Percentiles rank a stretch among this genome's conserved stretches.
These are phyloP conservation scores for Ptilodon capucinus DNA, from an alignment of 2,888 invertebrate genomes.

Conservation along the genomic window DNA sequence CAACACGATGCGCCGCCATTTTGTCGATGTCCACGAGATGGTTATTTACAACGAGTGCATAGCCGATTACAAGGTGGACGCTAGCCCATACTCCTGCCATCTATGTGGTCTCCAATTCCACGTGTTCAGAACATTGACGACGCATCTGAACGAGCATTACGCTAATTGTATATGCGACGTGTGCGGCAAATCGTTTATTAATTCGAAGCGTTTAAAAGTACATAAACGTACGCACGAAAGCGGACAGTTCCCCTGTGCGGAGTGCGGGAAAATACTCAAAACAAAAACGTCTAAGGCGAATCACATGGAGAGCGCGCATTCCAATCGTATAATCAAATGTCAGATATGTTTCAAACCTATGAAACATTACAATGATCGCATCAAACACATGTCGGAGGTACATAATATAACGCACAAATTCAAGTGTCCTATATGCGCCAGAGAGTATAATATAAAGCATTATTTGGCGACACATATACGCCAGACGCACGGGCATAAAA, in stretches of 20 bases:
- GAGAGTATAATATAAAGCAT: constrained; percentile 69
- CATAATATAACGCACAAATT: constrained; percentile 69
- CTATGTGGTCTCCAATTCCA: constrained; percentile 62
- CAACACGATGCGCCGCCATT: constrained; percentile 53
- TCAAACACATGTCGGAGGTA: constrained; percentile 70
- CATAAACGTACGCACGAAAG: constrained; percentile 75
- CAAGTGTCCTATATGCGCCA: constrained; percentile 58
- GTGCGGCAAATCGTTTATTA: constrained; percentile 77
- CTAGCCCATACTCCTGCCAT: constrained; percentile 62
- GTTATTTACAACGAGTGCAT: constrained; percentile 67
- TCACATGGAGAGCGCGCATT: constrained; percentile 66
- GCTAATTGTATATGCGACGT: constrained; percentile 76
- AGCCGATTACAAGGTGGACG: constrained; percentile 66
- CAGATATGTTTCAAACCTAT: constrained; percentile 68
- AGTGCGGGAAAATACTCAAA: constrained; percentile 64
- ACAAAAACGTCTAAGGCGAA: constrained; percentile 63
- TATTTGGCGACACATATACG: constrained; percentile 69
- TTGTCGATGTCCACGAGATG: constrained; percentile 53
- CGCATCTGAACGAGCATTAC: constrained; percentile 76
- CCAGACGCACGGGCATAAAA: constrained; percentile 70
- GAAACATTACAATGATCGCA: constrained; percentile 71
- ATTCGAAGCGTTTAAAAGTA: constrained; percentile 72
- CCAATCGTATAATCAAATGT: constrained; percentile 61
- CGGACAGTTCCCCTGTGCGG: constrained; percentile 58
- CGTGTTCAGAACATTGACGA: constrained; percentile 65